These are phyloP conservation scores for Tetheella fluctuosa DNA, from an alignment of 2,888 invertebrate genomes.

Conservation along the genomic window DNA sequence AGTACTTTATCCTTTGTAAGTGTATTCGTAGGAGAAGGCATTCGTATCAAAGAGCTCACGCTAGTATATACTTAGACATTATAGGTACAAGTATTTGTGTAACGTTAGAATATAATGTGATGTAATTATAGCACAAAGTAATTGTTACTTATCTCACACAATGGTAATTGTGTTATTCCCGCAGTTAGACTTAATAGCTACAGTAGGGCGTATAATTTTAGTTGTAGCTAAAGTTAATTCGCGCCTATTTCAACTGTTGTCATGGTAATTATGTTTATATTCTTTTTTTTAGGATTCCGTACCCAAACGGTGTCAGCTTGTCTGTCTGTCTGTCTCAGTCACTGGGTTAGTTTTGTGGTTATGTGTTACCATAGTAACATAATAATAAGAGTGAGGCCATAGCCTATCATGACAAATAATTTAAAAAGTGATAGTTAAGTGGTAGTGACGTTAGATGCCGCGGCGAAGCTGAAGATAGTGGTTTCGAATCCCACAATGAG, in stretches of 20 bases:
- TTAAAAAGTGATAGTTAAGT: too few species aligned
- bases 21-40: neutral
- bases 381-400: too few species aligned
- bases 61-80: neutral
- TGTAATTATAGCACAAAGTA: neutral
- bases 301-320: neutral
- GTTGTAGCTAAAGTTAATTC: neutral
- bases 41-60: constrained; percentile 1
- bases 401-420: too few species aligned
- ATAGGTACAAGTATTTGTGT: neutral
- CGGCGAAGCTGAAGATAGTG: too few species aligned
- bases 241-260: neutral
- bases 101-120: neutral
- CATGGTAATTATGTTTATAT: neutral
- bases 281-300: too few species aligned
- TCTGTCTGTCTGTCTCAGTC: too few species aligned
- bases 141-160: neutral
- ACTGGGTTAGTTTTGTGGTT: too few species aligned
- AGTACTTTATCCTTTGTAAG: neutral
- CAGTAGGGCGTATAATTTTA: neutral
- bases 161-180: neutral
- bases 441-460: too few species aligned
- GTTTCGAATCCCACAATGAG: too few species aligned
- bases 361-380: too few species aligned
- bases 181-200: neutral